These are phyloP conservation scores for Malurus melanocephalus DNA, from an alignment of 2,113 vertebrate species.

Conservation along the genomic window DNA sequence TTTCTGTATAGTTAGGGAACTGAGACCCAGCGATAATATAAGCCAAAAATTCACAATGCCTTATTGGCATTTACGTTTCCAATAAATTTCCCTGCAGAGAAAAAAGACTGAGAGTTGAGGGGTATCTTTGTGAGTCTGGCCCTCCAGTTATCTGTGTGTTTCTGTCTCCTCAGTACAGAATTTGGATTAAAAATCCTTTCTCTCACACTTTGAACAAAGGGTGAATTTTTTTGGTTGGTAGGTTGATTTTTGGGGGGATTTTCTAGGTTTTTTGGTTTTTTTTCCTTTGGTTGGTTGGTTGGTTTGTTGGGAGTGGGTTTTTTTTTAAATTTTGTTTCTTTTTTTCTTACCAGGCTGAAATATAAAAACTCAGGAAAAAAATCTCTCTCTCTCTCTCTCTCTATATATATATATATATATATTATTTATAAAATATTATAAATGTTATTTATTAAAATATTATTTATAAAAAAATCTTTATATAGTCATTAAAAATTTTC, in stretches of 20 bases:
- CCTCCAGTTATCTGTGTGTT: background rate
- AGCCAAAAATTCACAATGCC: background rate
- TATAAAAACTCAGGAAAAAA: background rate
- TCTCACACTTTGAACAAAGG: background rate
- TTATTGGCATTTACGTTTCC: background rate
- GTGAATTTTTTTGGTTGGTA: fast-evolving
- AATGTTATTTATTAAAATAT: too few relatives aligned
- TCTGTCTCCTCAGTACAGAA: background rate
- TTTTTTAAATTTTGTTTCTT: background rate
- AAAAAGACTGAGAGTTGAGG: background rate
- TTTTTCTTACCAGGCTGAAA: background rate
- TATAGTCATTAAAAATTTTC: background rate
- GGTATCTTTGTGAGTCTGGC: background rate
- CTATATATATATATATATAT: too few relatives aligned
- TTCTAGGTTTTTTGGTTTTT: background rate
- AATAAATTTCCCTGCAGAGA: background rate
- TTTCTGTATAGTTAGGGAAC: background rate
- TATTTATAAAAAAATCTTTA: too few relatives aligned
- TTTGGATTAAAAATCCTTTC: background rate
- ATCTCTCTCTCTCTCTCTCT: too few relatives aligned
- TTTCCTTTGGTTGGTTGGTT: background rate
- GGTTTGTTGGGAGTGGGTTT: background rate
- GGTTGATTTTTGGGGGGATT: background rate
- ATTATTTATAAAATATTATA: too few relatives aligned
- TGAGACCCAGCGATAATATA: constrained; percentile 6